These are phyloP conservation scores for Oreochromis tanganicae DNA, from an alignment of 2,113 vertebrate genomes.

Conservation along the genomic window DNA sequence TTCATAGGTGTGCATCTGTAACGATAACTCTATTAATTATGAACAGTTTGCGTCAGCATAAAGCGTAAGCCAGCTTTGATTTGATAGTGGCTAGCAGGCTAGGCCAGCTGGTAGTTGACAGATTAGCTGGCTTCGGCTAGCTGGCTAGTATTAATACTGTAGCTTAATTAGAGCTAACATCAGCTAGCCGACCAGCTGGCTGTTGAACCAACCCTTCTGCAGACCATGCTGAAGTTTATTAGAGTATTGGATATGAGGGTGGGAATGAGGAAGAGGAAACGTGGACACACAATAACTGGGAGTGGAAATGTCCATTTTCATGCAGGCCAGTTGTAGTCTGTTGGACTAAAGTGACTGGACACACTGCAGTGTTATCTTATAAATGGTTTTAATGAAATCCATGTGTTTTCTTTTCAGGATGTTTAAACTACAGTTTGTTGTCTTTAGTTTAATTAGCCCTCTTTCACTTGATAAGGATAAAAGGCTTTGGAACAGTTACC, in stretches of 20 bases:
- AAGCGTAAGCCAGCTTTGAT: slow-evolving; percentile 27
- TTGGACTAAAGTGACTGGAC: not conserved
- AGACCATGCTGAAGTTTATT: not conserved
- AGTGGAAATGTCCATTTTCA: not conserved
- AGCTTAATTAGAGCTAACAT: slow-evolving; percentile 37
- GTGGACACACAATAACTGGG: not conserved
- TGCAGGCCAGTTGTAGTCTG: not conserved
- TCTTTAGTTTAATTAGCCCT: not conserved
- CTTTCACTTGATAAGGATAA: not conserved
- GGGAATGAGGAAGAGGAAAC: not conserved
- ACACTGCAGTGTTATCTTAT: not conserved
- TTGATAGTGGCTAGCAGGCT: slow-evolving; percentile 26
- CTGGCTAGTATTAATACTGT: slow-evolving; percentile 29
- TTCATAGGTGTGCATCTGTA: not conserved
- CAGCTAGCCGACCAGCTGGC: slow-evolving; percentile 1
- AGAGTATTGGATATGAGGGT: not conserved
- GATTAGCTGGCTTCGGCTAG: slow-evolving; percentile 59
- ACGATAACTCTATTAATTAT: not conserved
- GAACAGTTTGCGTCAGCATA: slow-evolving; percentile 12
- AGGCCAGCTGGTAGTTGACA: slow-evolving; percentile 52
- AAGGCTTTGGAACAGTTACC: not conserved
- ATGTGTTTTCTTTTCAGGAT: not conserved
- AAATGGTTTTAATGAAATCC: not conserved
- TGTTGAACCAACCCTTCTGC: not conserved
- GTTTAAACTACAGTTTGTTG: not conserved